Conservation (phyloP, 2,888 invertebrate genomes). For the Nemoura dubitans region DNA sequence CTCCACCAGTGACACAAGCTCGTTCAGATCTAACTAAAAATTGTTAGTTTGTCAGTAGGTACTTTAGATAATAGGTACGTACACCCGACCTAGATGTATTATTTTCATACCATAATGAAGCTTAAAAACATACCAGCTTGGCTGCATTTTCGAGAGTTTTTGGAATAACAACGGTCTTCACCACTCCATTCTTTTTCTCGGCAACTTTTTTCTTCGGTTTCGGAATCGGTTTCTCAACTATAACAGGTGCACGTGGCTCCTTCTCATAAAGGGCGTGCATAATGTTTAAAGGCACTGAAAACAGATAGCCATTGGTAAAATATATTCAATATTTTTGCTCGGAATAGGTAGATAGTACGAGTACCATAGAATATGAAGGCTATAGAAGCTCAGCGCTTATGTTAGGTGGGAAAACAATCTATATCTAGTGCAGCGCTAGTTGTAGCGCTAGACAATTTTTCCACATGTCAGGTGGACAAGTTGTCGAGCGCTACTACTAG, state of each 20-base stretch:
- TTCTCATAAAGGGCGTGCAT: conserved; percentile 72
- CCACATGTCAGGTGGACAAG: too few relatives aligned
- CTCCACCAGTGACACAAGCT: conserved; percentile 57
- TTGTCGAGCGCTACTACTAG: too few relatives aligned
- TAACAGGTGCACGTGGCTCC: conserved; percentile 59
- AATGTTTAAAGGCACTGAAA: conserved; percentile 74
- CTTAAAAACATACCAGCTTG: conserved; percentile 63
- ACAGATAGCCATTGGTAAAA: conserved; percentile 28
- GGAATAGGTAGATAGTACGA: too few relatives aligned
- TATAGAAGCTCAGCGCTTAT: too few relatives aligned
- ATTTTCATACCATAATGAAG: conserved; percentile 44
- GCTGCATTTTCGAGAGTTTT: conserved; percentile 73
- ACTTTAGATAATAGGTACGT: background rate
- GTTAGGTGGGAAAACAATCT: too few relatives aligned
- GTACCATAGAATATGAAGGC: too few relatives aligned
- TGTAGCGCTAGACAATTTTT: too few relatives aligned
- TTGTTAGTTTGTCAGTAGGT: conserved; percentile 22
- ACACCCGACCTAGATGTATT: too few relatives aligned
- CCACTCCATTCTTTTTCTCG: conserved; percentile 62
- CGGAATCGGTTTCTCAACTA: conserved; percentile 61
- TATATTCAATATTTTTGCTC: background rate
- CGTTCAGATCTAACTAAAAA: conserved; percentile 50
- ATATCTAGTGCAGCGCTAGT: too few relatives aligned
- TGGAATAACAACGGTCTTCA: conserved; percentile 71
- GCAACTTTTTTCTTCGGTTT: conserved; percentile 56